Evolutionary conservation across 2,888 invertebrate genomes (phyloP), one percentile per base, ranked within the genome.

Genomic region (Quadriops clusia): DNA sequence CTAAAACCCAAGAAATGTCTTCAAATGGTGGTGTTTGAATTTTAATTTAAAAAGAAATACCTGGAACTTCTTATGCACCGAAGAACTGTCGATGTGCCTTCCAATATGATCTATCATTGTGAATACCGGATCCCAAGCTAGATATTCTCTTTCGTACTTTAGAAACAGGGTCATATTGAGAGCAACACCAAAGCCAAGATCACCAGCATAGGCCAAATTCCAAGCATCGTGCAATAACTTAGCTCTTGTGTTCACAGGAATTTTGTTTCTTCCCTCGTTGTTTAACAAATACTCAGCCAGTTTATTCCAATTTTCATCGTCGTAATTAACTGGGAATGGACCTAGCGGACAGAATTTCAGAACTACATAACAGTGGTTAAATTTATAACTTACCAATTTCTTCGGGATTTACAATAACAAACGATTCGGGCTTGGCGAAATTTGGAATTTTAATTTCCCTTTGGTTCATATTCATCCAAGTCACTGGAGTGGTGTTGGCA

Each of bases 271-370:
- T 3, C 67, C 61, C 9, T 62, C 56, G 28, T 70, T 61, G 35
- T 69, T 70, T 42, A 63, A 64, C 1, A 85, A 61, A 49, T 67
- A 83, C 14, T 67, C 57, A 0, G 79, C 70, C 4, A 87, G 57
- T 44, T 82, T 67, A 38, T 75, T 70, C 86, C 86, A 87, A 52
- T 85, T 86, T 20, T 66, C 61, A 4, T 61, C 53, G 47, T 86
- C 86, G 49, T 87, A 87, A 51, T 85, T 85, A 0, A 87, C 86
- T 3, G 83, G 80, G 59, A 76, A 85, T 20, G 84, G 82, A 1
- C 79, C 81, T 79, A 46, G 9, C 9, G 6, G 7, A 23, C 6
- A 6, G 6, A 23, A 8, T 9, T 8, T 9, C n/a, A n/a, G n/a
- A n/a, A n/a, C n/a, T n/a, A 16, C 3, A 4, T 26, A 13, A 23